Evolutionary conservation across 1,140 invertebrate species (phyloP).

Genomic region (Dendroctonus valens): DNA sequence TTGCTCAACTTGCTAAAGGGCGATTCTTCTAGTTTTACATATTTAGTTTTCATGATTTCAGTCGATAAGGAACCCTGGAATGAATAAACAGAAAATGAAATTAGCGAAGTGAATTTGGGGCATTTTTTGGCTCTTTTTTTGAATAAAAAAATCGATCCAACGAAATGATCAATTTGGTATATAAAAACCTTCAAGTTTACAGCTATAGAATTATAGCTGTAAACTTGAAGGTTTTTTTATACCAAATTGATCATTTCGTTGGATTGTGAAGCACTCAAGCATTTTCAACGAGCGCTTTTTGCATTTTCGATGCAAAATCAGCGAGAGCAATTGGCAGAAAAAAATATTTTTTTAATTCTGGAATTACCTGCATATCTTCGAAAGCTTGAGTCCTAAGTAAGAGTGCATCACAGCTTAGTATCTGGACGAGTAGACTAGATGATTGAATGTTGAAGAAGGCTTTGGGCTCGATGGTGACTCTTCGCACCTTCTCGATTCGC

Average conservation of each 20-base stretch:
- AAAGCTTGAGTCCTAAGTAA: conserved; percentile 57
- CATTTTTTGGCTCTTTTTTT: no score
- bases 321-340: neutral
- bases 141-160: no score
- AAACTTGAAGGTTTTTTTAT: neutral
- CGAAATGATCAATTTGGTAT: no score
- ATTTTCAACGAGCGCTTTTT: neutral
- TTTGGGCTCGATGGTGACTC: conserved; percentile 54
- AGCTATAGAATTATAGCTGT: conserved; percentile 1
- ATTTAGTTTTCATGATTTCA: conserved; percentile 25
- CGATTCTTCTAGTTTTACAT: conserved; percentile 58
- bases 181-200: no score
- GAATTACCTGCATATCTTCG: conserved; percentile 52
- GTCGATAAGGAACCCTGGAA: conserved; percentile 34
- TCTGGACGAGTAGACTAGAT: conserved; percentile 55
- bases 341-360: conserved; percentile 4
- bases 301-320: neutral
- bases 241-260: neutral
- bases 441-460: conserved; percentile 57
- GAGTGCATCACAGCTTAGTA: conserved; percentile 55
- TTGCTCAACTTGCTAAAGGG: conserved; percentile 65
- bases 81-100: no score
- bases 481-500: conserved; percentile 52
- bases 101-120: no score
- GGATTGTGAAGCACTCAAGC: no score